Base-by-base conservation (phyloP, 1,140 invertebrate species). In the Ceratitis capitata region DNA sequence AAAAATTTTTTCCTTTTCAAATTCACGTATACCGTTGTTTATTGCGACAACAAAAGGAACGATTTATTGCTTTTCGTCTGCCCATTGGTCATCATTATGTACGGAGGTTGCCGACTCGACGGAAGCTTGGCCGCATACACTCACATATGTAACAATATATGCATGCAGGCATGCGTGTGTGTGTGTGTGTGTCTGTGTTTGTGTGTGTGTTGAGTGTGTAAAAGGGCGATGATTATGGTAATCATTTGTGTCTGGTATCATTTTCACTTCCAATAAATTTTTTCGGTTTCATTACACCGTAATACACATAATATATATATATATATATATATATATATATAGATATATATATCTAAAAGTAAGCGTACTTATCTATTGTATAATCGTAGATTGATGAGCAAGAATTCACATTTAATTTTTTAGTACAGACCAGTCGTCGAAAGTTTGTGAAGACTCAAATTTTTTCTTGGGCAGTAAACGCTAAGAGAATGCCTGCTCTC, bases 61-160 rank as follows among this genome's bases (percentile, higher is more conserved):
- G 58, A 61, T 61, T 61, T 61, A 61, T 61, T 61, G 58, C 23
- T 32, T 61, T 61, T 61, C 26, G 58, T 61, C 58, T 61, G 58
- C n/a, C 58, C 58, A 61, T 61, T 61, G 26, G 58, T 32, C 29
- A 61, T 32, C 26, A 61, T 61, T 23, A n/a, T n/a, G n/a, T n/a
- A n/a, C n/a, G n/a, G n/a, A 61, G 58, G 26, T 26, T 61, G 29
- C 58, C 29, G 58, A 32, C 12, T 29, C 26, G 26, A 7, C 58
- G 26, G 3, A n/a, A 12, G 58, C 58, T 3, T 4, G 7, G 10
- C 58, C 58, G 14, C 26, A 61, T 4, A 61, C 29, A 12, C 14
- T 2, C 58, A 61, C 58, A 29, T 12, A 0, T n/a, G n/a, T n/a
- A n/a, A n/a, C n/a, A n/a, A n/a, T n/a, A n/a, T 26, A 61, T 12